Evolutionary conservation across 2,113 vertebrate genomes (phyloP).

Genomic region (Oncorhynchus keta): DNA sequence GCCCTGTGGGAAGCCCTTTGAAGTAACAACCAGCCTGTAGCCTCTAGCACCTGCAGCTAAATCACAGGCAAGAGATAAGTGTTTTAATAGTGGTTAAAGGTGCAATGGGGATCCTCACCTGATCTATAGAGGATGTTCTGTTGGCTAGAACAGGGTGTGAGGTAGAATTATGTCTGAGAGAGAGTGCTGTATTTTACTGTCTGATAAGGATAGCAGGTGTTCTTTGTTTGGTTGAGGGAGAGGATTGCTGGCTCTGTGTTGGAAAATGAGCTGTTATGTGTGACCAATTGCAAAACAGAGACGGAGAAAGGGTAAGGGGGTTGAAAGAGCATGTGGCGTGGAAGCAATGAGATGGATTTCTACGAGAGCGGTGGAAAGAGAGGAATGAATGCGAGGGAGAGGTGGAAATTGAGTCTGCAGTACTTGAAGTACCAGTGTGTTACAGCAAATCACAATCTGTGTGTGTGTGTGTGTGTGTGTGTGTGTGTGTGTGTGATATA

Average conservation of each 20-base stretch:
- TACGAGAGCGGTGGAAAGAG: not conserved
- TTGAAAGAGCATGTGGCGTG: not conserved
- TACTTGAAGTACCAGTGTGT: not conserved
- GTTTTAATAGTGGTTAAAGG: conserved; percentile 30
- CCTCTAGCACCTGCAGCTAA: conserved; percentile 25
- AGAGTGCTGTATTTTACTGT: not conserved
- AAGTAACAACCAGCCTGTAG: conserved; percentile 15
- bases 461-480: not conserved
- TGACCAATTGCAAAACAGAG: not conserved
- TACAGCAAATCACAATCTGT: not conserved
- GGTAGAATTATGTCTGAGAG: conserved; percentile 16
- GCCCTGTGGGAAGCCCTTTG: conserved; percentile 36
- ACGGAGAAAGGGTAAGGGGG: not conserved
- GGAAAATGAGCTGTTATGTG: not conserved
- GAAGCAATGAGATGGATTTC: not conserved
- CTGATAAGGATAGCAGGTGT: too few species aligned
- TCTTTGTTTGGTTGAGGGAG: not conserved
- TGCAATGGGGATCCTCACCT: conserved; percentile 24
- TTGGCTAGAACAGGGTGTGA: conserved; percentile 17
- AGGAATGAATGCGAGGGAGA: not conserved
- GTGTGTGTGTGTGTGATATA: not conserved
- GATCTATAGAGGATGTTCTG: conserved; percentile 33
- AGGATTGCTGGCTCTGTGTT: not conserved
- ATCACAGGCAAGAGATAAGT: conserved; percentile 48
- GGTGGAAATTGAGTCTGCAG: not conserved